Evolutionary conservation across 2,888 invertebrate species (phyloP).

Genomic region (Carpatolechia fugitivella): DNA sequence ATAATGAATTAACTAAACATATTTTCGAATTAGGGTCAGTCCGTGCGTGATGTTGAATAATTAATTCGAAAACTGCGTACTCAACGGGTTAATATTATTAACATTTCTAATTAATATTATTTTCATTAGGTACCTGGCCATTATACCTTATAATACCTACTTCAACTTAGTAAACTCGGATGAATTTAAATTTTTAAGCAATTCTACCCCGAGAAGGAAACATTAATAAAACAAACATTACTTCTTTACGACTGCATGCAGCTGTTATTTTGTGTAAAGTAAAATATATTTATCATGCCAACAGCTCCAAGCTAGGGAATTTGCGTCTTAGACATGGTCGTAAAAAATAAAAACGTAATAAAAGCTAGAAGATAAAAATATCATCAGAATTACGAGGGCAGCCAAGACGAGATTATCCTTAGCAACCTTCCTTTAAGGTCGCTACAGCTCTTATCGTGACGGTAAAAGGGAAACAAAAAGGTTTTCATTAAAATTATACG

Average conservation of each 20-base stretch:
- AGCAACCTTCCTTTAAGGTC: conserved; percentile 34
- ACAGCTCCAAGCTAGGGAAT: conserved; percentile 34
- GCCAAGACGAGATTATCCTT: conserved; percentile 44
- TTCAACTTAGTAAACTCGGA: neutral
- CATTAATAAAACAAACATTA: conserved; percentile 20
- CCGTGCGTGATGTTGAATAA: too few relatives aligned
- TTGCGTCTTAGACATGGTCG: conserved; percentile 35
- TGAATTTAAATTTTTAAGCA: conserved; percentile 15
- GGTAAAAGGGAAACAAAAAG: conserved; percentile 39
- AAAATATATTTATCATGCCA: conserved; percentile 37
- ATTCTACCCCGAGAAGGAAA: conserved; percentile 18
- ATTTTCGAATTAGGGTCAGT: too few relatives aligned
- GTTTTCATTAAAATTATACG: conserved; percentile 18
- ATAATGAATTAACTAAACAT: too few relatives aligned
- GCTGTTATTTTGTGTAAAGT: conserved; percentile 32
- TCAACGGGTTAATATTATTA: too few relatives aligned
- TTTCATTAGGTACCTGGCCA: too few relatives aligned
- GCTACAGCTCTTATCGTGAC: conserved; percentile 41
- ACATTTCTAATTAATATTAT: too few relatives aligned
- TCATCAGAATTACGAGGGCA: conserved; percentile 55
- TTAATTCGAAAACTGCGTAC: too few relatives aligned
- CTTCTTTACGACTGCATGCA: conserved; percentile 27
- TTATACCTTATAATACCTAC: too few relatives aligned
- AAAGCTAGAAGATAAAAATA: conserved; percentile 58
- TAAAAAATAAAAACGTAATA: conserved; percentile 59